Conservation (phyloP, 2,113 vertebrate genomes). For the Gadus chalcogrammus region DNA sequence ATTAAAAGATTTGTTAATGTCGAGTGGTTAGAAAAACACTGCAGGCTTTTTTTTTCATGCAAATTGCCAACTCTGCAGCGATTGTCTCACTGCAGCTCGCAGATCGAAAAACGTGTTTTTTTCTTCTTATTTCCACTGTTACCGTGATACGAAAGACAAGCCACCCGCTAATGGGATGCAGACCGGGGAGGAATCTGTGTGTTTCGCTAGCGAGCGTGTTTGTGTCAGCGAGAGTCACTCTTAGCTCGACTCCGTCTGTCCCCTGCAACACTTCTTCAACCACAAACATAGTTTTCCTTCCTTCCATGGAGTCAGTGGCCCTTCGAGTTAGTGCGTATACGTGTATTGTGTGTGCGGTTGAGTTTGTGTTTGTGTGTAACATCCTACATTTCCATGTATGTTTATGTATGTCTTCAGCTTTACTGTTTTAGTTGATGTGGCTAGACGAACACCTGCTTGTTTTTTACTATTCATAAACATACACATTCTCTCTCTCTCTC, state of each 20-base stretch:
- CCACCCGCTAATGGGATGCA: constrained; percentile 67
- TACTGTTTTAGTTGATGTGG: background rate
- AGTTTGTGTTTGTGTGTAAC: background rate
- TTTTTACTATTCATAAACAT: background rate
- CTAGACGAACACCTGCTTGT: background rate
- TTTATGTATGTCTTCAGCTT: background rate
- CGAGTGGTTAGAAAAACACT: constrained; percentile 73
- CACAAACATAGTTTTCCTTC: constrained; percentile 9
- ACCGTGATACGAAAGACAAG: constrained; percentile 70
- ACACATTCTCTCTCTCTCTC: too few relatives aligned
- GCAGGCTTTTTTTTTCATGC: constrained; percentile 69
- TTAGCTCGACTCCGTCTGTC: constrained; percentile 29
- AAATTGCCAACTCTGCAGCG: constrained; percentile 65
- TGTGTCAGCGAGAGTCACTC: constrained; percentile 66
- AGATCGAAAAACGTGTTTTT: constrained; percentile 48
- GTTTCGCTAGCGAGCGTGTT: constrained; percentile 67
- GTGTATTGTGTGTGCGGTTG: background rate
- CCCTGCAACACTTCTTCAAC: background rate
- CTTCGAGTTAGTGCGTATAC: constrained; percentile 12
- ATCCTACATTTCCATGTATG: background rate
- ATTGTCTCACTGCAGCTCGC: constrained; percentile 48
- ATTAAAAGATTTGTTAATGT: constrained; percentile 77
- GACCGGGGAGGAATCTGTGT: constrained; percentile 66
- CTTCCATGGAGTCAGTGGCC: constrained; percentile 30
- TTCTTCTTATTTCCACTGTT: constrained; percentile 36